Percentiles rank a stretch among this genome's conserved stretches.
Conservation (phyloP, 2,113 vertebrate genomes). For the Apteryx mantelli region DNA sequence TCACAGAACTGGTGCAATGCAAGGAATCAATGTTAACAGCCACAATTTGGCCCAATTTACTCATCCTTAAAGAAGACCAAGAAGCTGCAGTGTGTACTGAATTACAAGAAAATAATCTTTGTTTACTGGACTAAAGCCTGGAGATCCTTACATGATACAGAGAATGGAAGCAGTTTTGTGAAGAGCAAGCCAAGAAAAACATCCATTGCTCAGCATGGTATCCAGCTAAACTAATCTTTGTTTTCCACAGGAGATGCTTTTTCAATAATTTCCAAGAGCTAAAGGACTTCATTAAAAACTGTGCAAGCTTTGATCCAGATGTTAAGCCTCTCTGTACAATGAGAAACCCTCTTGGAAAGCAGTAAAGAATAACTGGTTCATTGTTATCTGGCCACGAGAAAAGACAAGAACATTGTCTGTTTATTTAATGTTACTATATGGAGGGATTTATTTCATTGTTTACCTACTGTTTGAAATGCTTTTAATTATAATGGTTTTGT, state of each 20-base stretch:
- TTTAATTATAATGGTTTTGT: background rate
- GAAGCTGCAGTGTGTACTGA: background rate
- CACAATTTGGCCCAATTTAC: background rate
- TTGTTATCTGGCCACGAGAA: background rate
- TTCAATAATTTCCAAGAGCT: conserved; percentile 45
- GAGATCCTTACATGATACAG: background rate
- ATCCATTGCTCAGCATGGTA: conserved; percentile 20
- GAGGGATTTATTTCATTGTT: background rate
- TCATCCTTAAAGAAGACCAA: background rate
- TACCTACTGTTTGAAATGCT: background rate
- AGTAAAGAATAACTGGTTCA: conserved; percentile 24
- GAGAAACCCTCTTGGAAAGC: background rate
- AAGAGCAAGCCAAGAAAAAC: conserved; percentile 36
- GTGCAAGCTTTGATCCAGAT: conserved; percentile 53
- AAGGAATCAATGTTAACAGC: background rate
- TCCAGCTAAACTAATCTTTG: conserved; percentile 46
- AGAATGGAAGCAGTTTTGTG: background rate
- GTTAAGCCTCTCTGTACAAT: conserved; percentile 30
- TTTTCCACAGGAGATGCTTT: conserved; percentile 48
- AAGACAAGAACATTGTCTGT: background rate
- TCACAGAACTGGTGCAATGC: background rate
- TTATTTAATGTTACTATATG: background rate
- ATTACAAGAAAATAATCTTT: background rate
- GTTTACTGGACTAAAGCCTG: conserved; percentile 28
- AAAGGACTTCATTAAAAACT: conserved; percentile 56